Evolutionary conservation across 92 coral and sea anemone species (phyloP).

Genomic region (Phenganax subtilis): DNA sequence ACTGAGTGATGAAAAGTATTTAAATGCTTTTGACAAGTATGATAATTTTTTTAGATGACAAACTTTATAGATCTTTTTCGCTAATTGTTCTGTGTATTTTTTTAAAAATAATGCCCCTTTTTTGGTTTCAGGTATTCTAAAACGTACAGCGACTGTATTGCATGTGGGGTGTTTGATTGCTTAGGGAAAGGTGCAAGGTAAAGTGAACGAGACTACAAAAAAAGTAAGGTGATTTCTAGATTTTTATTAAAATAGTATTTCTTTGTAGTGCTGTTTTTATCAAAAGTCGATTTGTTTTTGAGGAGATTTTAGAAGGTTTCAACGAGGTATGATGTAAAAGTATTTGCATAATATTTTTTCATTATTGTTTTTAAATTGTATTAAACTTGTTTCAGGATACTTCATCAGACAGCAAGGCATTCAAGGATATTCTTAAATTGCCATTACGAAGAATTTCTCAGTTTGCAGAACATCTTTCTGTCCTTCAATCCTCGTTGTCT

Average conservation of each 20-base stretch:
- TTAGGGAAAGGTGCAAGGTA: slow-evolving; percentile 73
- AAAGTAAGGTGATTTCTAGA: not conserved
- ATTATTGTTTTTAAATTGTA: not conserved
- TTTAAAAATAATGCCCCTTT: not conserved
- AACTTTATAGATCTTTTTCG: not conserved
- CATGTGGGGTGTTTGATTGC: slow-evolving; percentile 72
- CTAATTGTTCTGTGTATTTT: not conserved
- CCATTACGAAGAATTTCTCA: slow-evolving; percentile 22
- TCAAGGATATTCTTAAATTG: slow-evolving; percentile 24
- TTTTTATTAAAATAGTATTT: not conserved
- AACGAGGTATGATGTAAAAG: not conserved
- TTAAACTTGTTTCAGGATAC: not conserved
- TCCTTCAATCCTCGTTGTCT: slow-evolving; percentile 8
- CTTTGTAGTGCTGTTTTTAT: slow-evolving; percentile 16
- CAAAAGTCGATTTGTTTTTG: slow-evolving; percentile 22
- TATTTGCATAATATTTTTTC: not conserved
- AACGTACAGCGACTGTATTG: slow-evolving; percentile 75
- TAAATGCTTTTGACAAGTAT: slow-evolving; percentile 78
- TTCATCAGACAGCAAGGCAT: slow-evolving; percentile 8
- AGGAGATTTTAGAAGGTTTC: slow-evolving; percentile 17
- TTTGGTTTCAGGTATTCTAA: slow-evolving; percentile 64
- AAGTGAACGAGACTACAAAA: not conserved
- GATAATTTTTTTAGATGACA: not conserved
- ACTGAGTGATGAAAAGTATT: slow-evolving; percentile 68
- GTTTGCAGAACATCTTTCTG: slow-evolving; percentile 2